phyloP scores from a whole-genome alignment of 2,113 vertebrate species.

The Callipepla californica region DNA sequence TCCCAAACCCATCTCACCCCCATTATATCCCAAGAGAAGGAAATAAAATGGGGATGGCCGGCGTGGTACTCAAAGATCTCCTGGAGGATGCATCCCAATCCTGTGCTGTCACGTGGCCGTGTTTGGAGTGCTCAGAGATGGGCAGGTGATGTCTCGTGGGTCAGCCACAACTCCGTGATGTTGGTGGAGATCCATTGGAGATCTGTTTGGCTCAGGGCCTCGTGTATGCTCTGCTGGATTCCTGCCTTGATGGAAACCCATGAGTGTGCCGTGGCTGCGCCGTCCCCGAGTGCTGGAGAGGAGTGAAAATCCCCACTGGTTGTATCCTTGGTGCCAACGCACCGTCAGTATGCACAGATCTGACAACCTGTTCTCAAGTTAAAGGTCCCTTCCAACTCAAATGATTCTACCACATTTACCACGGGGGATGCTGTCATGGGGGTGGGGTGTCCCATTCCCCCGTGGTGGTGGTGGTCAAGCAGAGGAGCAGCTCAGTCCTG shows the following conservation, averaged over 20 bases:
- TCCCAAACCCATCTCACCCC: constrained; percentile 21
- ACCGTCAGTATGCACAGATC: background rate
- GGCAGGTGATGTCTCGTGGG: background rate
- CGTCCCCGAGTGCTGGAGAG: constrained; percentile 7
- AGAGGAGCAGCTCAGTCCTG: background rate
- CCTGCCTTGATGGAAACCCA: constrained; percentile 40
- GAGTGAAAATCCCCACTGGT: constrained; percentile 50
- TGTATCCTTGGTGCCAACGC: constrained; percentile 22
- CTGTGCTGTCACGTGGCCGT: background rate
- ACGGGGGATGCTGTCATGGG: background rate
- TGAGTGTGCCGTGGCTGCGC: constrained; percentile 45
- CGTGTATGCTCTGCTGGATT: background rate
- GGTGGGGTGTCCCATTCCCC: background rate
- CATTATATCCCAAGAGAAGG: constrained; percentile 56
- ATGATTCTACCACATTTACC: background rate
- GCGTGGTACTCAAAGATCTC: constrained; percentile 22
- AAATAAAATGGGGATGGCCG: constrained; percentile 41
- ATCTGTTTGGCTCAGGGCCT: constrained; percentile 58
- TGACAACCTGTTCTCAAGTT: background rate
- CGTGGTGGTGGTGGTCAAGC: too few relatives aligned
- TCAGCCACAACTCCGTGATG: constrained; percentile 18
- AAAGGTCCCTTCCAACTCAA: too few relatives aligned
- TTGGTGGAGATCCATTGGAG: constrained; percentile 41
- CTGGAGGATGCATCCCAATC: constrained; percentile 40
- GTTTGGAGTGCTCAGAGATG: constrained; percentile 19